These are phyloP conservation scores for Perca flavescens DNA, from an alignment of 2,113 vertebrate species.

Conservation along the genomic window DNA sequence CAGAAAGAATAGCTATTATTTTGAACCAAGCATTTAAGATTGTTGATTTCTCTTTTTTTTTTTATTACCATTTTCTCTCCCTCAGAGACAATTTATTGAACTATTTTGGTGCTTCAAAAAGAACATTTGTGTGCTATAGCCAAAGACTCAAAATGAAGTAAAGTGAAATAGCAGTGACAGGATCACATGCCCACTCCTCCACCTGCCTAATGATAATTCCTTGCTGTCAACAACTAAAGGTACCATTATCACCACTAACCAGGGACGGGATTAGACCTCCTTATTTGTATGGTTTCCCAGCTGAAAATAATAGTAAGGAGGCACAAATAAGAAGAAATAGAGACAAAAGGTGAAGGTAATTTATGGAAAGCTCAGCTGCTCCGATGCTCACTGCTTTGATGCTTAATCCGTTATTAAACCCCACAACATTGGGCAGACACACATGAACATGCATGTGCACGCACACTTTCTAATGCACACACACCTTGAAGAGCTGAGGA, in stretches of 20 bases:
- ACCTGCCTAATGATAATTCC: conserved; percentile 44
- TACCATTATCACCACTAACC: conserved; percentile 63
- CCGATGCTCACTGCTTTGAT: conserved; percentile 59
- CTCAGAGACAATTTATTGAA: background rate
- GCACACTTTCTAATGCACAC: conserved; percentile 18
- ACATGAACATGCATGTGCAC: conserved; percentile 9
- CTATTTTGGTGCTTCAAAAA: background rate
- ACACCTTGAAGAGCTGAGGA: conserved; percentile 37
- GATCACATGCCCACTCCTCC: conserved; percentile 39
- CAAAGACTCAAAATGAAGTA: conserved; percentile 6
- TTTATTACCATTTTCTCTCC: conserved; percentile 15
- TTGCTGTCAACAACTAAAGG: conserved; percentile 51
- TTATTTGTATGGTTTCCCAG: conserved; percentile 61
- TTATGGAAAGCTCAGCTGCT: conserved; percentile 74
- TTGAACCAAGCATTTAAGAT: conserved; percentile 5
- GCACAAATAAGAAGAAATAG: conserved; percentile 56
- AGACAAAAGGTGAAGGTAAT: conserved; percentile 74
- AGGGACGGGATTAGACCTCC: conserved; percentile 65
- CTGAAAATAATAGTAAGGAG: conserved; percentile 59
- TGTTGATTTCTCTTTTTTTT: conserved; percentile 23
- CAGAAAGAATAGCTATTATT: conserved; percentile 8
- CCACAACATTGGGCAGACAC: conserved; percentile 15
- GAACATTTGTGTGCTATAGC: background rate
- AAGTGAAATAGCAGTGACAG: conserved; percentile 26
- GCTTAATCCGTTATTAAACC: conserved; percentile 73